Conservation (phyloP, 2,797 vertebrate genomes). For the Gadopsis bispinosus region DNA sequence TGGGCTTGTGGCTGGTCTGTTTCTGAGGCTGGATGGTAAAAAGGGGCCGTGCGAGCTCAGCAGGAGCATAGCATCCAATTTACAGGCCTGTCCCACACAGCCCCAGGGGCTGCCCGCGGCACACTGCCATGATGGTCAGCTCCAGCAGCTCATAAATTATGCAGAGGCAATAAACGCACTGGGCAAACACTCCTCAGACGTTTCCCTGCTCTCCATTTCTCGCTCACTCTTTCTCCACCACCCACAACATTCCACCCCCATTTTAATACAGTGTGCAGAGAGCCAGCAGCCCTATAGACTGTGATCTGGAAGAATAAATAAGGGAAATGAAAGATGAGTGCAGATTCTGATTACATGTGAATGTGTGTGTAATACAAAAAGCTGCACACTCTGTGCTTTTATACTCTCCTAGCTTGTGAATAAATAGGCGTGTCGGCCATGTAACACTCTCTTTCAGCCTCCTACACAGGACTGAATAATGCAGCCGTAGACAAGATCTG, state of each 20-base stretch:
- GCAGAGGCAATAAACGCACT: slow-evolving; percentile 95
- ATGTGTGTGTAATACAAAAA: slow-evolving; percentile 47
- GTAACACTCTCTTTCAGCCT: slow-evolving; percentile 30
- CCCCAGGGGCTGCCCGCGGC: slow-evolving; percentile 90
- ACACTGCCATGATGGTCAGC: slow-evolving; percentile 90
- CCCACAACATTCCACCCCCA: slow-evolving; percentile 65
- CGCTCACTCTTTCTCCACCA: slow-evolving; percentile 55
- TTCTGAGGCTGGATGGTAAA: slow-evolving; percentile 85
- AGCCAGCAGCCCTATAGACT: slow-evolving; percentile 76
- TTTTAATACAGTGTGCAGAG: slow-evolving; percentile 76
- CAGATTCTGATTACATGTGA: slow-evolving; percentile 46
- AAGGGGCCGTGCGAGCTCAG: slow-evolving; percentile 88
- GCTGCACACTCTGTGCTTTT: slow-evolving; percentile 28
- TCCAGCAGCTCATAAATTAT: slow-evolving; percentile 95
- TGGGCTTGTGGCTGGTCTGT: slow-evolving; percentile 84
- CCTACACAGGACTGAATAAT: slow-evolving; percentile 54
- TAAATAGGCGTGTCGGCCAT: slow-evolving; percentile 44
- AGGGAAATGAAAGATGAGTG: slow-evolving; percentile 46
- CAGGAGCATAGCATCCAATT: slow-evolving; percentile 93
- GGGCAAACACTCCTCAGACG: slow-evolving; percentile 88
- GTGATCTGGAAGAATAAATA: slow-evolving; percentile 71
- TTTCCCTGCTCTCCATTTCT: slow-evolving; percentile 75
- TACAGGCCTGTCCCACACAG: slow-evolving; percentile 92
- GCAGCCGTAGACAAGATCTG: slow-evolving; percentile 51
- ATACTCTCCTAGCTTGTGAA: slow-evolving; percentile 33